Evolutionary conservation across 1,140 invertebrate genomes (phyloP), one percentile per base, ranked within the genome.

Genomic region (Cardiocondyla obscurior): DNA sequence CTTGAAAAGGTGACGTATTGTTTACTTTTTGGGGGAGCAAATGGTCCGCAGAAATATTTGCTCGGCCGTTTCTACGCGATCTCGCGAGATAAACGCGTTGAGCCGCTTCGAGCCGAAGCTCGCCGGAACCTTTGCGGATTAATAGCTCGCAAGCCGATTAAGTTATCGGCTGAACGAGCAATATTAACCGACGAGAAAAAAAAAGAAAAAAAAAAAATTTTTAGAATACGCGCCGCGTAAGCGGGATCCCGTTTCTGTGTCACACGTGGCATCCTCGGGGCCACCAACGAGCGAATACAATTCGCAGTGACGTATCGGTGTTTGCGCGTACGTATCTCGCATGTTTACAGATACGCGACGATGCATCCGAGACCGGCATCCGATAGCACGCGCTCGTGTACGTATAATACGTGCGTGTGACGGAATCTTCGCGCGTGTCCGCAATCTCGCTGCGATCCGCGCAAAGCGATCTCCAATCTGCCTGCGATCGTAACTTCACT

Each of bases 271-370:
- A 16, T 8, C 14, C 30, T 19, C 3, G 19, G 42, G 22, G 42
- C 14, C 53, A 36, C 58, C 39, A 51, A 53, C 36, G 46, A 64
- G 19, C 36, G 58, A 65, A 12, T 39, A 60, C 72, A 65, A 76
- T 77, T 77, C 55, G 39, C 67, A 83, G 67, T 83, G 60, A 65
- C 49, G n/a, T 81, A 69, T 57, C 30, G 22, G 46, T 28, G 22
- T n/a, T n/a, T 42, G 28, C 6, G 6, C 57, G 30, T 53, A 53
- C 33, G 39, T 72, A 72, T 39, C 25, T 57, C 33, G 33, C 6
- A 72, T 81, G 77, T 81, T 81, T 81, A 70, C 77, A 69, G 64
- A 39, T 57, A 33, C 33, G 30, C 30, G 74, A 55, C 22, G 22
- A 33, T 30, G 62, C 36, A 81, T 81, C 53, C 36, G n/a, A 76